Evolutionary conservation across 2,113 vertebrate genomes (phyloP), one percentile per base, ranked within the genome.

Genomic region (Melanocharis versteri): DNA sequence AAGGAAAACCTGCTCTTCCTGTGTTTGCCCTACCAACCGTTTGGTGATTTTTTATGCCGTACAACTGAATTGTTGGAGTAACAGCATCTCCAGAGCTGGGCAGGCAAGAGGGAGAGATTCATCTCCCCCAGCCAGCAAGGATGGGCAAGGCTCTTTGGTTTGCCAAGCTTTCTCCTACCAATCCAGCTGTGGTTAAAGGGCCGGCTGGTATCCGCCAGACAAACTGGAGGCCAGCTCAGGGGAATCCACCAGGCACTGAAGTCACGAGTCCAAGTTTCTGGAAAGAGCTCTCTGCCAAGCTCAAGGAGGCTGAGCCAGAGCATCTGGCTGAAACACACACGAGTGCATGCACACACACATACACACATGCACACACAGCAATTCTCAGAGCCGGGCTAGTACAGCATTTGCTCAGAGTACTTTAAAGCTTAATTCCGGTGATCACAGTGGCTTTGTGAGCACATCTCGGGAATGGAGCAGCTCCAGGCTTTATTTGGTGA

Each of bases 371-470:
- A 35, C 40, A 53, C 50, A 75, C 9, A 82, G 37, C 45, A 92
- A 42, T 95, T 92, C 91, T 80, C 64, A 95, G 91, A 91, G 89
- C n/a, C 79, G 47, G 71, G 53, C 79, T 85, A 92, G 56, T n/a
- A 57, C 61, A 95, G 73, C 77, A 75, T 94, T 94, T 92, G 82
- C 80, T 87, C 50, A 42, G 73, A 76, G 73, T 73, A 70, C 68
- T 83, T 94, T 79, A 84, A 89, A 89, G n/a, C 57, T 89, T 73
- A 65, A 82, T 89, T 92, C 47, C 4, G 12, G 62, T 56, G 70
- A 82, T 89, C 79, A 60, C 77, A 71, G 51, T 48, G 69, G 80
- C 66, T 93, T 92, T 89, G 57, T 73, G 76, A 84, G 62, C 80
- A 71, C 24, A 20, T 80, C 76, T 83, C 44, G 70, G 31, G 45